A percentile compares a stretch with the other conserved stretches of the same genome.
These are phyloP conservation scores for Protosalanx chinensis DNA, from an alignment of 2,797 vertebrate genomes.

Conservation along the genomic window DNA sequence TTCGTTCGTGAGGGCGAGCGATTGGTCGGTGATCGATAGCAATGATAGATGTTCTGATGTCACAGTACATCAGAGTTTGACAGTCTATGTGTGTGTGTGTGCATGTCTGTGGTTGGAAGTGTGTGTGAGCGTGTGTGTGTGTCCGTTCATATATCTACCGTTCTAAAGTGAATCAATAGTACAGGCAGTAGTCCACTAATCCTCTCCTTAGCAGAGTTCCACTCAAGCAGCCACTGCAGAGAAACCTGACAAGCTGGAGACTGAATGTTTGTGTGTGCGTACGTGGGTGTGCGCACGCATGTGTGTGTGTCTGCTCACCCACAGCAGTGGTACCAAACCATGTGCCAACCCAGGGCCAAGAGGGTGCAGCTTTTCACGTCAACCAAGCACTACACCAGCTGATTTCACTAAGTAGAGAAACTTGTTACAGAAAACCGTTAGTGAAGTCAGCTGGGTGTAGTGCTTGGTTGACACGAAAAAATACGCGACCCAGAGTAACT, in stretches of 20 bases:
- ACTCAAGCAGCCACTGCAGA: not conserved
- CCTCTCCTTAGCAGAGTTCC: not conserved
- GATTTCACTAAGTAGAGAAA: no score
- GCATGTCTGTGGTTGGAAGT: not conserved
- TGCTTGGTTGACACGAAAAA: no score
- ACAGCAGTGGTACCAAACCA: no score
- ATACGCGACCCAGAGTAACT: no score
- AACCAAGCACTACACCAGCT: no score
- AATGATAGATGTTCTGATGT: constrained; percentile 57
- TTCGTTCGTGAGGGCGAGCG: constrained; percentile 2
- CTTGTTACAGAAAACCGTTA: no score
- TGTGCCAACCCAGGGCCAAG: no score
- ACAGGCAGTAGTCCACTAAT: constrained; percentile 33
- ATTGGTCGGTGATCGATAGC: constrained; percentile 55
- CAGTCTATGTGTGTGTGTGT: not conserved
- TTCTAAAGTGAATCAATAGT: constrained; percentile 56
- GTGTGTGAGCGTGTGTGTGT: constrained; percentile 1
- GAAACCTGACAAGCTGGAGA: not conserved
- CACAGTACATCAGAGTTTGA: constrained; percentile 49
- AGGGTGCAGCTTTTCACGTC: no score
- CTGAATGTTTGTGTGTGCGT: not conserved
- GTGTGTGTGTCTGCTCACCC: no score
- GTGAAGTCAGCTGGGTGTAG: no score
- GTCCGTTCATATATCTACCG: constrained; percentile 39
- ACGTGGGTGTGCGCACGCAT: no score